Evolutionary conservation across 2,797 vertebrate species (phyloP).

Genomic region (Galaxias olidus): DNA sequence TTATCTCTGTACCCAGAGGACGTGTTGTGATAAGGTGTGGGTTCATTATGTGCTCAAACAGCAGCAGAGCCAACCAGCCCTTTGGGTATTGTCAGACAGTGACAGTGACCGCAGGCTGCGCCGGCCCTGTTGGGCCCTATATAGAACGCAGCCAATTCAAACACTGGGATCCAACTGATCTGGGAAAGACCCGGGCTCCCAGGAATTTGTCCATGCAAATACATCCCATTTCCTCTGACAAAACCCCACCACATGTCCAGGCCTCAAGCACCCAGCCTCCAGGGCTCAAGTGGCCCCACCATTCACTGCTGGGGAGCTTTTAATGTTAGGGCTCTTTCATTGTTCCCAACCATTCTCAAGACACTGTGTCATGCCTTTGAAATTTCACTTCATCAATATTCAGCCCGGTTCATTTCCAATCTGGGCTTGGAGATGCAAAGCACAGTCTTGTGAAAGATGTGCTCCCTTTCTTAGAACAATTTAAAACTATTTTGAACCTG

Average conservation of each 20-base stretch:
- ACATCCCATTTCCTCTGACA: conserved; percentile 76
- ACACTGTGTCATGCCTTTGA: neutral
- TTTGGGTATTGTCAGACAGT: conserved; percentile 41
- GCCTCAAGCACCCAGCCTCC: conserved; percentile 57
- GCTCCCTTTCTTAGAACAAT: neutral
- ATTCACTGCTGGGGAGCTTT: conserved; percentile 56
- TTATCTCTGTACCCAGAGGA: conserved; percentile 39
- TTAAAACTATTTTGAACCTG: conserved; percentile 3
- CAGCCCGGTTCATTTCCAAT: conserved; percentile 16
- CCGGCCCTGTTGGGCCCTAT: conserved; percentile 40
- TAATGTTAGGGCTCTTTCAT: conserved; percentile 48
- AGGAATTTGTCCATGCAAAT: conserved; percentile 80
- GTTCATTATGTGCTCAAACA: conserved; percentile 46
- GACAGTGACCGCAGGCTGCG: conserved; percentile 46
- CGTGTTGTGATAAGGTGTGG: conserved; percentile 36
- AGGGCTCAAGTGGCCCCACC: conserved; percentile 54
- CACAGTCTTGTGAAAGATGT: neutral
- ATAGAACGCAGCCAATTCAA: conserved; percentile 69
- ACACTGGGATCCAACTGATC: conserved; percentile 69
- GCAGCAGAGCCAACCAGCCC: conserved; percentile 48
- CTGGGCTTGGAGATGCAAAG: conserved; percentile 4
- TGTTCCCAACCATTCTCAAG: conserved; percentile 45
- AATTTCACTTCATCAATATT: conserved; percentile 1
- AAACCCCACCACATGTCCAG: conserved; percentile 74
- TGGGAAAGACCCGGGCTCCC: conserved; percentile 66